A percentile compares a stretch with the other conserved stretches of the same genome.
These are phyloP conservation scores for Octopus sinensis DNA, from an alignment of 1,140 invertebrate species.

Conservation along the genomic window DNA sequence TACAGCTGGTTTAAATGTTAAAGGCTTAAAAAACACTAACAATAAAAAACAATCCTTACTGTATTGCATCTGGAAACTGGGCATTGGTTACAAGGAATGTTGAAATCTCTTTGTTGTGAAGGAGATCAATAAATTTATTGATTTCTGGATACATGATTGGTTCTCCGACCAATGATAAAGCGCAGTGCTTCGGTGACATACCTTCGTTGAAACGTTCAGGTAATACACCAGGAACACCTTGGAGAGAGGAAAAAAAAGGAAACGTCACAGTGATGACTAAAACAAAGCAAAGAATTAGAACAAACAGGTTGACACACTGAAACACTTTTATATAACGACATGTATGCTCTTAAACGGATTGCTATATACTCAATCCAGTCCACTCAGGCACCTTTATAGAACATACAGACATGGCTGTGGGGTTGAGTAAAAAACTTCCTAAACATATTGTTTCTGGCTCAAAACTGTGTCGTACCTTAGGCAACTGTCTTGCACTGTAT, in stretches of 20 bases:
- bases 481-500: too few species aligned
- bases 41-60: slow-evolving; percentile 34
- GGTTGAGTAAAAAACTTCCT: too few species aligned
- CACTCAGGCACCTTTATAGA: too few species aligned
- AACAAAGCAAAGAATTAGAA: not conserved
- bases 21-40: too few species aligned
- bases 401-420: too few species aligned
- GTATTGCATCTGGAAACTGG: slow-evolving; percentile 67
- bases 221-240: slow-evolving; percentile 66
- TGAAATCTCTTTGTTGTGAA: slow-evolving; percentile 63
- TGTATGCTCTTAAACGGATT: not conserved
- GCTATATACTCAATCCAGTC: too few species aligned
- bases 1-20: too few species aligned
- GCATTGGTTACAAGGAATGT: slow-evolving; percentile 68
- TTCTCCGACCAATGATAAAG: slow-evolving; percentile 68
- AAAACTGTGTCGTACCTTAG: too few species aligned
- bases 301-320: slow-evolving; percentile 15
- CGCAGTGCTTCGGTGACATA: slow-evolving; percentile 62
- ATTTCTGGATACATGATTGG: slow-evolving; percentile 72
- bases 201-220: slow-evolving; percentile 63
- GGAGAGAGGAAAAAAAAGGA: slow-evolving; percentile 10
- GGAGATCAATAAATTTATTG: slow-evolving; percentile 62
- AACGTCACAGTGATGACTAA: not conserved
- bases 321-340: not conserved
- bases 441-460: too few species aligned